Base-by-base conservation (phyloP, 2,888 invertebrate genomes). In the Nasonovia ribisnigri region DNA sequence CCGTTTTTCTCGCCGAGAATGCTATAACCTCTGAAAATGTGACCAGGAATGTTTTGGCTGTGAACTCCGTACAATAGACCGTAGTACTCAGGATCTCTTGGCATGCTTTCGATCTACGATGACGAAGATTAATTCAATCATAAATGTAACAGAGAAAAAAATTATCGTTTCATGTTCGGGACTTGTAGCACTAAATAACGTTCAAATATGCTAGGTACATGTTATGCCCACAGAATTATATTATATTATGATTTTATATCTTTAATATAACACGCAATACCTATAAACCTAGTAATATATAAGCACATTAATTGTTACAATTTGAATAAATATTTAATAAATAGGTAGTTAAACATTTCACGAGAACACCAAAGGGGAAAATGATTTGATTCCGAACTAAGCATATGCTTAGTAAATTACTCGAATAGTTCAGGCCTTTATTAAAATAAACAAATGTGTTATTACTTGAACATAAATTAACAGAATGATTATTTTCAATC, bases 11-110 rank as follows among this genome's bases (percentile, higher is more conserved):
- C 93, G 13, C 88, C 94, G 20, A 94, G 60, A 54, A 94, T 87
- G 24, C 91, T 92, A 95, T 95, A 96, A 4, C 97, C 97, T 95
- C 97, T 95, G 95, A 95, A 96, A 20, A 96, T 96, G 95, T 96
- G 96, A 51, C 96, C 95, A 43, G 96, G 95, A 86, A 96, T 95
- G 54, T 96, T 95, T 91, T 95, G 95, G 60, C 95, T 95, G 43
- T 95, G 95, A 26, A 96, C 95, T 94, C 96, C 95, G 84, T 95
- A 95, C 67, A 96, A 95, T 2, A 96, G 95, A 51, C 95, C 95
- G 92, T 95, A 95, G n/a, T 96, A 95, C 90, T 96, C 95, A 88
- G 95, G 95, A 93, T 96, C 95, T 43, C 94, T 94, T 13, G 95
- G 95, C 20, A 93, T 24, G 77, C 95, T 94, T 86, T 95, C 95